These are phyloP conservation scores for Cyclargus thomasi DNA, from an alignment of 1,140 invertebrate species.

Conservation along the genomic window DNA sequence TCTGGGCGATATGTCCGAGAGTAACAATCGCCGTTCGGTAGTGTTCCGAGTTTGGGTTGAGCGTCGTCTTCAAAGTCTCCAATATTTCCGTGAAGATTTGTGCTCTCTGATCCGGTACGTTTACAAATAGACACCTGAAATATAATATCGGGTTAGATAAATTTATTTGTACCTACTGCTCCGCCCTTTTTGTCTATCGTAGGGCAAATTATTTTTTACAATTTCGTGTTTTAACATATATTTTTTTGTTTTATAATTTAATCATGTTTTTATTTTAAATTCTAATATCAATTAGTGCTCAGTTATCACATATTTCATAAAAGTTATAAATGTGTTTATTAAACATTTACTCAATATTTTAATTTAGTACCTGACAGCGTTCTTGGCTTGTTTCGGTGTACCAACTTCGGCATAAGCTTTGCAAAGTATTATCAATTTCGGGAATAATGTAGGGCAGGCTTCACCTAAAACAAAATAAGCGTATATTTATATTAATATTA, in stretches of 20 bases:
- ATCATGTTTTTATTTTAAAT: too few species aligned
- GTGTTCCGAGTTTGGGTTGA: constrained; percentile 87
- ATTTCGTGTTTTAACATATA: too few species aligned
- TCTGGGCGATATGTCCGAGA: constrained; percentile 94
- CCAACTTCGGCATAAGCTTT: constrained; percentile 91
- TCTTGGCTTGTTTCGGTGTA: constrained; percentile 96
- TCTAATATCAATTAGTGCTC: too few species aligned
- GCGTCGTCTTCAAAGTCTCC: constrained; percentile 84
- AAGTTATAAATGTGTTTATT: too few species aligned
- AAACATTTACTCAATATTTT: too few species aligned
- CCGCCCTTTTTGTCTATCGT: too few species aligned
- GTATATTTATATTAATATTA: neutral
- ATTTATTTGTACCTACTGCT: too few species aligned
- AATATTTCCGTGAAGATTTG: constrained; percentile 91
- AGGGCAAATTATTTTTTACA: too few species aligned
- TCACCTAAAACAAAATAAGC: constrained; percentile 78
- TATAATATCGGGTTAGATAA: neutral
- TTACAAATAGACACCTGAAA: constrained; percentile 88
- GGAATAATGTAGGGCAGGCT: constrained; percentile 81
- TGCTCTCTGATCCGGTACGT: constrained; percentile 87
- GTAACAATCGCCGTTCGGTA: constrained; percentile 95
- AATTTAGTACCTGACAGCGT: constrained; percentile 82
- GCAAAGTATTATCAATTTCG: constrained; percentile 87
- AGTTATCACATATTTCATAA: too few species aligned
- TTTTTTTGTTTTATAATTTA: too few species aligned